Evolutionary conservation across 2,888 invertebrate genomes (phyloP).

Genomic region (Leucophenga maculata): DNA sequence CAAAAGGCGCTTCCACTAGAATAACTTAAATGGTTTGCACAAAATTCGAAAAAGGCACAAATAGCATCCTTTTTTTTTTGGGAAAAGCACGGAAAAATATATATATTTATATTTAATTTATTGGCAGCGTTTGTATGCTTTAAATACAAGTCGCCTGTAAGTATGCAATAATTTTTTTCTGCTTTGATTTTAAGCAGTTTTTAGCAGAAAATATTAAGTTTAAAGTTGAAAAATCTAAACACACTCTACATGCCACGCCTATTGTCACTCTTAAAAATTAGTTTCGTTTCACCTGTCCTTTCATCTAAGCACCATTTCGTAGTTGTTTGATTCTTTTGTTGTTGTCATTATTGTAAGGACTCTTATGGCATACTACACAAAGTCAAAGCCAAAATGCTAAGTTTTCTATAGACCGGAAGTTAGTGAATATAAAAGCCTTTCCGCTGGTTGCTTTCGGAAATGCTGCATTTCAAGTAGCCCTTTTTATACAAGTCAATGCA

Average conservation of each 20-base stretch:
- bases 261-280: not conserved
- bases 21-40: slow-evolving; percentile 5
- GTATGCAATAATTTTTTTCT: slow-evolving; percentile 5
- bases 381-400: slow-evolving; percentile 19
- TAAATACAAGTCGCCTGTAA: not conserved
- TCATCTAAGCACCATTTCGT: too few species aligned
- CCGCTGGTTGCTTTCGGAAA: slow-evolving; percentile 61
- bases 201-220: slow-evolving; percentile 8
- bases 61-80: not conserved
- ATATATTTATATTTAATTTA: not conserved
- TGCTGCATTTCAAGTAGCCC: slow-evolving; percentile 57
- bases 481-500: slow-evolving; percentile 39
- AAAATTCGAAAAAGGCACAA: not conserved
- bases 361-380: slow-evolving; percentile 10
- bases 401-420: slow-evolving; percentile 60
- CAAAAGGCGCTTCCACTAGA: slow-evolving; percentile 5
- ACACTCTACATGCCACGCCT: not conserved
- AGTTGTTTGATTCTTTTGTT: slow-evolving; percentile 40
- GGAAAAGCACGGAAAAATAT: not conserved
- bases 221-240: not conserved
- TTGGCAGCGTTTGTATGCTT: not conserved
- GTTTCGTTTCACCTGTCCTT: too few species aligned
- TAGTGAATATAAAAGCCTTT: slow-evolving; percentile 57
- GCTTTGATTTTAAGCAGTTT: not conserved
- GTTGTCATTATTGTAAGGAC: slow-evolving; percentile 39